These are phyloP conservation scores for Calliopum simillimum DNA, from an alignment of 2,888 invertebrate species.

Conservation along the genomic window DNA sequence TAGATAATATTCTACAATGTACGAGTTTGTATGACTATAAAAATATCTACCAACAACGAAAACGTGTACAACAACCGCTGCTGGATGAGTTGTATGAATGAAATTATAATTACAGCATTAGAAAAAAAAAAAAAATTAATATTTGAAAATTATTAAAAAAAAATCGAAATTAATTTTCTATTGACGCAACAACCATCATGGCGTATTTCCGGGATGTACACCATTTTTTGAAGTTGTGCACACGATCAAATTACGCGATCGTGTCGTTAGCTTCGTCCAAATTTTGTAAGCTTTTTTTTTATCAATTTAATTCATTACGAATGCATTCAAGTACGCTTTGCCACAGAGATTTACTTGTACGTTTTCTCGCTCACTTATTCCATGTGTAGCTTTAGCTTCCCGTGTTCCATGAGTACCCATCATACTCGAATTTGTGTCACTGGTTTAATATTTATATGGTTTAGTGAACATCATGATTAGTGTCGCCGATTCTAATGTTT, in stretches of 20 bases:
- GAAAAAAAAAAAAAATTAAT: too few species aligned
- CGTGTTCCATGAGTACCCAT: not conserved
- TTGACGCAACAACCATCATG: constrained; percentile 25
- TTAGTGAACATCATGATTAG: constrained; percentile 32
- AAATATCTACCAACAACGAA: constrained; percentile 1
- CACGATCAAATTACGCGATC: constrained; percentile 16
- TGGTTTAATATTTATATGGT: constrained; percentile 28
- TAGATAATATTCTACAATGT: constrained; percentile 12
- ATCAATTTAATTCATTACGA: constrained; percentile 1
- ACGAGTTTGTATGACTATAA: not conserved
- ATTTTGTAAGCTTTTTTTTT: constrained; percentile 13
- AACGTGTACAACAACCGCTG: not conserved
- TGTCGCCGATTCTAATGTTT: constrained; percentile 9
- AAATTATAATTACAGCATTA: constrained; percentile 12
- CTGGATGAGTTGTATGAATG: not conserved
- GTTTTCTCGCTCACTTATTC: not conserved
- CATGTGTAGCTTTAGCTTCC: not conserved
- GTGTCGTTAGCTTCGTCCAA: not conserved
- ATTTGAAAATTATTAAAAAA: not conserved
- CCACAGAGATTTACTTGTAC: not conserved
- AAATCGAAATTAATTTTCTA: constrained; percentile 9
- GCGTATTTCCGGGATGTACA: constrained; percentile 32
- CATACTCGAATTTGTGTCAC: constrained; percentile 22
- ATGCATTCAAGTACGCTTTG: not conserved
- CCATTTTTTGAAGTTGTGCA: not conserved